Evolutionary conservation across 2,888 invertebrate genomes (phyloP).

Genomic region (Tiliacea citrago): DNA sequence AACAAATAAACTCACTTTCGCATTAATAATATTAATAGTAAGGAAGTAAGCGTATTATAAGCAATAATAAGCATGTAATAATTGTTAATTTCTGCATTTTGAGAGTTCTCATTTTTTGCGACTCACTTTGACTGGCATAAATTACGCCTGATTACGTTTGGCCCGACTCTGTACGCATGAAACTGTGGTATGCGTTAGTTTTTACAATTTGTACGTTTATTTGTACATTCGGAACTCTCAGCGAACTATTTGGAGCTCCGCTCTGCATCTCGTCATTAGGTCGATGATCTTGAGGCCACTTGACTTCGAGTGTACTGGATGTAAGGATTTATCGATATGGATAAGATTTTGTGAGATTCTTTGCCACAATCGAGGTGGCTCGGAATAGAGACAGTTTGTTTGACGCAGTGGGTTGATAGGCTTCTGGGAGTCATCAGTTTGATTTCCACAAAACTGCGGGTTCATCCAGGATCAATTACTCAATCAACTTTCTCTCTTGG

Average conservation of each 20-base stretch:
- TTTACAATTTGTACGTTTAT: constrained; percentile 24
- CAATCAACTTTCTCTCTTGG: too few relatives aligned
- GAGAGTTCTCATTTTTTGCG: neutral
- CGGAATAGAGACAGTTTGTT: neutral
- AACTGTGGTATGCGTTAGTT: constrained; percentile 9
- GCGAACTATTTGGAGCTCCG: constrained; percentile 34
- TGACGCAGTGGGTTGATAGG: too few relatives aligned
- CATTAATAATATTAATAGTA: too few relatives aligned
- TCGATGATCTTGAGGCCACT: constrained; percentile 35
- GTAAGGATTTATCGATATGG: constrained; percentile 12
- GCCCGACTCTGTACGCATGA: neutral
- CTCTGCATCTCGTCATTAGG: constrained; percentile 28
- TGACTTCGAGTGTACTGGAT: constrained; percentile 12
- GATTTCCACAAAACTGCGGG: neutral
- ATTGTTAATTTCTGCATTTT: too few relatives aligned
- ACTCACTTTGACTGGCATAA: neutral
- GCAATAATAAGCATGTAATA: too few relatives aligned
- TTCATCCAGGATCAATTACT: too few relatives aligned
- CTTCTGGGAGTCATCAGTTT: neutral
- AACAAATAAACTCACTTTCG: too few relatives aligned
- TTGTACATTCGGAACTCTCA: constrained; percentile 3
- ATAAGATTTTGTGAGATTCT: constrained; percentile 2
- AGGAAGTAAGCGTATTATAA: too few relatives aligned
- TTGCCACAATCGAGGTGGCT: neutral
- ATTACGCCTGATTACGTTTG: constrained; percentile 2